These are phyloP conservation scores for Sarcophaga caerulescens DNA, from an alignment of 2,888 invertebrate genomes.

Conservation along the genomic window DNA sequence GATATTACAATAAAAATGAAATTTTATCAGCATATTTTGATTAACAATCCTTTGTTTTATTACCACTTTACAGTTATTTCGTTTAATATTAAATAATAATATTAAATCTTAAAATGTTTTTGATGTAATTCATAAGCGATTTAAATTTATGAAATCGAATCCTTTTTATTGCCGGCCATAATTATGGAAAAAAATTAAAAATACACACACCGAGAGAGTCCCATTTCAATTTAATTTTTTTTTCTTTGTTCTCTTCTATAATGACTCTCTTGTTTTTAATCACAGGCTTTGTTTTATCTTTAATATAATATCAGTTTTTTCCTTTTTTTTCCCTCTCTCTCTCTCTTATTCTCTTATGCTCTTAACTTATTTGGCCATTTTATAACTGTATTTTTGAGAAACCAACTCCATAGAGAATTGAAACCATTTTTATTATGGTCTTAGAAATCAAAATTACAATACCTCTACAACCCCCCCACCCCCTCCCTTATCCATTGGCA, in stretches of 20 bases:
- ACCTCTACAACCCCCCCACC: too few species aligned
- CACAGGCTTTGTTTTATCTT: not conserved
- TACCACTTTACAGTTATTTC: too few species aligned
- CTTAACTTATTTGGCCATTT: constrained; percentile 36
- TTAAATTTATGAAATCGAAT: not conserved
- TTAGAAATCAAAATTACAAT: not conserved
- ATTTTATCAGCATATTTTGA: too few species aligned
- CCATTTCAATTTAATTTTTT: not conserved
- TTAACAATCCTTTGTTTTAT: too few species aligned
- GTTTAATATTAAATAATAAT: too few species aligned
- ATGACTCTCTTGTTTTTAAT: not conserved
- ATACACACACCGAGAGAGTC: not conserved
- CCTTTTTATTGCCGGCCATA: not conserved
- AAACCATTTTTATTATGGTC: not conserved
- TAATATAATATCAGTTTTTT: not conserved
- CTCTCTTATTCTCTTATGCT: not conserved
- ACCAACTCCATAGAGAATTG: constrained; percentile 38
- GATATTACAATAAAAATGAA: too few species aligned
- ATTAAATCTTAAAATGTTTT: too few species aligned
- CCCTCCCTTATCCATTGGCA: not conserved
- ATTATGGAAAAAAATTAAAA: not conserved
- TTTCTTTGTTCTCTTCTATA: not conserved
- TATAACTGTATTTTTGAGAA: constrained; percentile 44
- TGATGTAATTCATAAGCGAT: too few species aligned
- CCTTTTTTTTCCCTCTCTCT: not conserved